A percentile compares a stretch with the other conserved stretches of the same genome.
Conservation (phyloP, 2,113 vertebrate species). For the Halcyon malimbica region DNA sequence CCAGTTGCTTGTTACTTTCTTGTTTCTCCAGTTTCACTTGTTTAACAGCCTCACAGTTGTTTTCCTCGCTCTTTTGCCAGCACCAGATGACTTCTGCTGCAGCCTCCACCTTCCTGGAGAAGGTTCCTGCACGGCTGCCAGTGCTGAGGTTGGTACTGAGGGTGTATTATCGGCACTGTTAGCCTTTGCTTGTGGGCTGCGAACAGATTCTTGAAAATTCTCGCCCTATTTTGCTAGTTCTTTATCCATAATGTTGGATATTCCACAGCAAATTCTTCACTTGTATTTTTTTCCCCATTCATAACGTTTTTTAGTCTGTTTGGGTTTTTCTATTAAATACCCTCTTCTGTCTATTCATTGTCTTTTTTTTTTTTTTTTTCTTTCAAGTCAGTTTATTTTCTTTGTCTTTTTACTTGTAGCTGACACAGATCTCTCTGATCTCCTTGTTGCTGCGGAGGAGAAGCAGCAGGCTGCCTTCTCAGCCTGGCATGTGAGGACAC, state of each 20-base stretch:
- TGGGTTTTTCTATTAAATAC: not conserved
- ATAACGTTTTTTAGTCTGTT: not conserved
- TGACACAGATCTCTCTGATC: not conserved
- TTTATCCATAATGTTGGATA: not conserved
- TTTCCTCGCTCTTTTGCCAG: not conserved
- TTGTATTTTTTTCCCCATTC: not conserved
- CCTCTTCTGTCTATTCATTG: not conserved
- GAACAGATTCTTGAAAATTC: not conserved
- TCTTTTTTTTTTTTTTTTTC: too few relatives aligned
- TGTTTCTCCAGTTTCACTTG: not conserved
- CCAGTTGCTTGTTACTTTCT: not conserved
- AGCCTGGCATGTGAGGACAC: not conserved
- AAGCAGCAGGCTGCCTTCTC: not conserved
- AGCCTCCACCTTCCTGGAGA: not conserved
- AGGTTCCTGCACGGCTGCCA: accelerated
- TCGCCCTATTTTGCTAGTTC: not conserved
- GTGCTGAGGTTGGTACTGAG: not conserved
- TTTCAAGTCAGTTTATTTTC: not conserved
- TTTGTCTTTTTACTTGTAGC: not conserved
- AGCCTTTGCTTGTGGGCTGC: not conserved
- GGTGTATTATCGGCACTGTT: accelerated
- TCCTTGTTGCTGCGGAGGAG: not conserved
- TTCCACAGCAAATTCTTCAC: not conserved
- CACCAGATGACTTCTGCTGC: not conserved
- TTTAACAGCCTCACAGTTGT: not conserved